Evolutionary conservation across 2,113 vertebrate genomes (phyloP).

Genomic region (Oryzias melastigma): DNA sequence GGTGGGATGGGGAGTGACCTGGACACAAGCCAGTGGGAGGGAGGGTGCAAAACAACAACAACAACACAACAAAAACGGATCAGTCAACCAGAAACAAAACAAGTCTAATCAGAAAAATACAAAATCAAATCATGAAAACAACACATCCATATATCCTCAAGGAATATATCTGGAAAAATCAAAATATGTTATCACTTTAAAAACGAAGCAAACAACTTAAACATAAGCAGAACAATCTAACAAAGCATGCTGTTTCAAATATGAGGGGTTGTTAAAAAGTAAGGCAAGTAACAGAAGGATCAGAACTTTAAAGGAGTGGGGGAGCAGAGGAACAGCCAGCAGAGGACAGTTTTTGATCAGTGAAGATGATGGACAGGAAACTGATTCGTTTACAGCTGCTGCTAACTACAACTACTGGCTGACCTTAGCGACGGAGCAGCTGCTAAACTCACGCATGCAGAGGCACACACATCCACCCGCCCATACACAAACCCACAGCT

Average conservation of each 20-base stretch:
- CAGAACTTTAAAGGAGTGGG: slow-evolving; percentile 11
- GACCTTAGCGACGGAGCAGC: slow-evolving; percentile 47
- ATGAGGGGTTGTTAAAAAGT: neutral
- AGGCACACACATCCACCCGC: slow-evolving; percentile 32
- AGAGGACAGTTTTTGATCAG: slow-evolving; percentile 20
- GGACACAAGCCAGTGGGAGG: slow-evolving; percentile 70
- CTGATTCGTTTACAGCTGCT: slow-evolving; percentile 41
- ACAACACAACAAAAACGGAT: slow-evolving; percentile 69
- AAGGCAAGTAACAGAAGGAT: slow-evolving; percentile 30
- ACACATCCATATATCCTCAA: slow-evolving; percentile 62
- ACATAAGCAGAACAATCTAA: slow-evolving; percentile 39
- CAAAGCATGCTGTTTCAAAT: slow-evolving; percentile 12
- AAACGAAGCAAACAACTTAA: slow-evolving; percentile 51
- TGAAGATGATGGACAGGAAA: slow-evolving; percentile 53
- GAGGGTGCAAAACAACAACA: slow-evolving; percentile 38
- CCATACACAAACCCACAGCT: slow-evolving; percentile 49
- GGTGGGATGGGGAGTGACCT: slow-evolving; percentile 86
- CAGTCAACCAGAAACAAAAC: slow-evolving; percentile 69
- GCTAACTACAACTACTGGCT: slow-evolving; percentile 55
- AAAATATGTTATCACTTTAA: slow-evolving; percentile 28
- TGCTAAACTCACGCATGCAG: slow-evolving; percentile 38
- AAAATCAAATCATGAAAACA: slow-evolving; percentile 54
- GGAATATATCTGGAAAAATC: slow-evolving; percentile 59
- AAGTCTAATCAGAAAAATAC: slow-evolving; percentile 52
- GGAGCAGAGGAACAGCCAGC: slow-evolving; percentile 12